Percentiles rank a stretch among this genome's conserved stretches.
Evolutionary conservation across 2,797 vertebrate species (phyloP).

Genomic region (Lepus townsendii): DNA sequence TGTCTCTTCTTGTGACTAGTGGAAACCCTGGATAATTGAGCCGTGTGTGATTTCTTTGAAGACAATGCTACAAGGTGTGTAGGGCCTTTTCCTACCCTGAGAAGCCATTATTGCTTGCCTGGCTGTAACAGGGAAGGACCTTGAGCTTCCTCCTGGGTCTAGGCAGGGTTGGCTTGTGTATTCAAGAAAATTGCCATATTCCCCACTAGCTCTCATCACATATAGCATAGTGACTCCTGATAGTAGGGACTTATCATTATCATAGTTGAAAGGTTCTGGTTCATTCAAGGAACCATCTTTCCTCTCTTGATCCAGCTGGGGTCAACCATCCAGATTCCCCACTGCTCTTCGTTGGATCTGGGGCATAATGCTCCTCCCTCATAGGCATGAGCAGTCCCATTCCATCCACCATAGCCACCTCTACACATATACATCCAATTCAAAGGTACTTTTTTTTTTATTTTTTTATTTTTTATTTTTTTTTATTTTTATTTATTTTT

Average conservation of each 20-base stretch:
- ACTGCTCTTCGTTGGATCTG: not conserved
- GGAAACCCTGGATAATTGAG: not conserved
- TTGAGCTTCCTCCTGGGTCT: not conserved
- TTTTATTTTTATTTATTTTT: too few species aligned
- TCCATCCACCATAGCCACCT: not conserved
- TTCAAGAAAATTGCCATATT: constrained; percentile 2
- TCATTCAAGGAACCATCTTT: not conserved
- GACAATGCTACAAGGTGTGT: not conserved
- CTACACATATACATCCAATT: not conserved
- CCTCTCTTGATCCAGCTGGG: not conserved
- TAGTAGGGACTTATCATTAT: not conserved
- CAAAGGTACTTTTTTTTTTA: not conserved
- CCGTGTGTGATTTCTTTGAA: not conserved
- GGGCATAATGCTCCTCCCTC: not conserved
- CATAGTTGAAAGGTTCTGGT: constrained; percentile 53
- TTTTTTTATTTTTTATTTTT: too few species aligned
- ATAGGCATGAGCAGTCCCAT: not conserved
- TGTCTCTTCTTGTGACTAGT: not conserved
- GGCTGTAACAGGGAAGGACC: not conserved
- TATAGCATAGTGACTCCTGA: not conserved
- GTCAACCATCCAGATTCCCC: constrained; percentile 3
- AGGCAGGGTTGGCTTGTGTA: not conserved
- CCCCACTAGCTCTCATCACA: not conserved
- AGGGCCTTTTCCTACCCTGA: not conserved
- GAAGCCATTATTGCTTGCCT: not conserved